Evolutionary conservation across 2,113 vertebrate genomes (phyloP).

Genomic region (Esox niger): DNA sequence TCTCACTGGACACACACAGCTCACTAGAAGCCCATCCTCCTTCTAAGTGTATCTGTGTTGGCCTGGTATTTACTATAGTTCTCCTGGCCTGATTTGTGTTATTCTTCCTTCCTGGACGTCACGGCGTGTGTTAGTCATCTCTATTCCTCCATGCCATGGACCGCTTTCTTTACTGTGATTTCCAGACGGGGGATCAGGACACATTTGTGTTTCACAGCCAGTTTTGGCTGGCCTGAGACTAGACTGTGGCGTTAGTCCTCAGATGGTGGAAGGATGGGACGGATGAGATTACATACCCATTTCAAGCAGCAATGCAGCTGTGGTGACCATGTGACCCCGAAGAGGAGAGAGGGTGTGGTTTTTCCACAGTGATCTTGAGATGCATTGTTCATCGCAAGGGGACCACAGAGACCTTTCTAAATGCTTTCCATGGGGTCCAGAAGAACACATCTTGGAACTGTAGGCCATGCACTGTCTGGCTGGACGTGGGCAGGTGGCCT

Average conservation of each 20-base stretch:
- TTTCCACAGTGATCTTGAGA: background rate
- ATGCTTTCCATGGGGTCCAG: background rate
- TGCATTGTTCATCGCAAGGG: background rate
- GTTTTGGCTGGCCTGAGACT: background rate
- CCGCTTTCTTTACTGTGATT: no score
- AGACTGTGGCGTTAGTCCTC: background rate
- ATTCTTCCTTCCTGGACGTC: no score
- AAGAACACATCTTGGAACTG: background rate
- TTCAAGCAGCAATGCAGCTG: no score
- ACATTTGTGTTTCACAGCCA: no score
- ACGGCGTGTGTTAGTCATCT: slow-evolving; percentile 32
- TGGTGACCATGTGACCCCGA: no score
- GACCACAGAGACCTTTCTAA: background rate
- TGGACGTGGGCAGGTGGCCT: slow-evolving; percentile 55
- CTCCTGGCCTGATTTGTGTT: slow-evolving; percentile 15
- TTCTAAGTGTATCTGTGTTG: slow-evolving; percentile 5
- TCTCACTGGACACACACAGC: slow-evolving; percentile 13
- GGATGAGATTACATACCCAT: no score
- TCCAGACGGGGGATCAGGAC: background rate
- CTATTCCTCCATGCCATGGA: slow-evolving; percentile 6
- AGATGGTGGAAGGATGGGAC: background rate
- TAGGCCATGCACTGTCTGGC: slow-evolving; percentile 35
- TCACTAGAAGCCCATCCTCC: background rate
- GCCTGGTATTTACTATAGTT: slow-evolving; percentile 39
- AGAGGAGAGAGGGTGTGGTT: no score